Conservation (phyloP, 2,888 invertebrate species). For the Dynastes hyllus region DNA sequence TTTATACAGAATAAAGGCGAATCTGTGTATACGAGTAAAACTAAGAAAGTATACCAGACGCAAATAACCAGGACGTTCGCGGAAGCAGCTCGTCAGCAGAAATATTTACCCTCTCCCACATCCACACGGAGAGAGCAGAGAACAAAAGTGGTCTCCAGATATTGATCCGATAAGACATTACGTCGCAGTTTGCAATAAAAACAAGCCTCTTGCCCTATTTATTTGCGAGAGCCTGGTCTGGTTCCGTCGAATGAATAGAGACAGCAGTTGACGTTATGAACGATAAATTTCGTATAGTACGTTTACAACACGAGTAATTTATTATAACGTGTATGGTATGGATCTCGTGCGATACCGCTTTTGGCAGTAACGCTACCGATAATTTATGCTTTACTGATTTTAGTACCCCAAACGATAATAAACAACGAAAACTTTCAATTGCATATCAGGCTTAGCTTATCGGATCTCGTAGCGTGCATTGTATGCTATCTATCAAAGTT, state of each 20-base stretch:
- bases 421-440: constrained; percentile 13
- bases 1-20: too few relatives aligned
- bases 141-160: constrained; percentile 26
- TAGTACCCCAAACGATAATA: not conserved
- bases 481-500: not conserved
- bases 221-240: constrained; percentile 7
- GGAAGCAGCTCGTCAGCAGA: not conserved
- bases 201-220: constrained; percentile 38
- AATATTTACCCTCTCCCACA: not conserved
- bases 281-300: constrained; percentile 16
- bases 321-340: constrained; percentile 7
- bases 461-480: not conserved
- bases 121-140: not conserved
- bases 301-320: constrained; percentile 4
- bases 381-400: constrained; percentile 8
- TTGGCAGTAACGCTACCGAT: constrained; percentile 5
- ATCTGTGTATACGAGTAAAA: too few relatives aligned
- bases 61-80: too few relatives aligned
- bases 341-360: not conserved
- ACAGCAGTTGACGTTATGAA: constrained; percentile 21
- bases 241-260: constrained; percentile 1
- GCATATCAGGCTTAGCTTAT: not conserved
- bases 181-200: constrained; percentile 36
- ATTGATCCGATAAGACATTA: constrained; percentile 39
- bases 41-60: too few relatives aligned